These are phyloP conservation scores for Rutilus rutilus DNA, from an alignment of 2,113 vertebrate species.

Conservation along the genomic window DNA sequence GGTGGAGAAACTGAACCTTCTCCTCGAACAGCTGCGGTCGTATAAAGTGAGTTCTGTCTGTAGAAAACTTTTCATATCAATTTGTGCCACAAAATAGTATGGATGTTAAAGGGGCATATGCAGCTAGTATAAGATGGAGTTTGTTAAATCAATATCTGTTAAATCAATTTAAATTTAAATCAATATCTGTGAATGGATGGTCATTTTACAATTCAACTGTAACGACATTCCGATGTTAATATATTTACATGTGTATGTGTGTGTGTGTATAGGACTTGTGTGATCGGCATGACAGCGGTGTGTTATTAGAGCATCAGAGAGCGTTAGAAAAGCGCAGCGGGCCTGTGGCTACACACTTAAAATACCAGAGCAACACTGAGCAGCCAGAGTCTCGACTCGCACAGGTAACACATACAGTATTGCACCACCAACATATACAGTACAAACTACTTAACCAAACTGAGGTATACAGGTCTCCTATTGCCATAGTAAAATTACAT, in stretches of 20 bases:
- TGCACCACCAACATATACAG: background rate
- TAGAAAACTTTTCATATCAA: background rate
- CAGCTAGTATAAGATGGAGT: background rate
- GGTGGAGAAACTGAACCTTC: constrained; percentile 95
- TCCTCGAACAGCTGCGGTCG: constrained; percentile 94
- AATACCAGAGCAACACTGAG: constrained; percentile 85
- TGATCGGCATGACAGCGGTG: constrained; percentile 92
- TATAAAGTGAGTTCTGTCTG: constrained; percentile 84
- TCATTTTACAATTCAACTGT: background rate
- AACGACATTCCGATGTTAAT: background rate
- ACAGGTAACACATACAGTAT: constrained; percentile 77
- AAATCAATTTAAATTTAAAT: too few relatives aligned
- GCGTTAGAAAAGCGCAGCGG: constrained; percentile 90
- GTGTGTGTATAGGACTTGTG: constrained; percentile 85
- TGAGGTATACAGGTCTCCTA: background rate
- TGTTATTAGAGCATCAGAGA: constrained; percentile 92
- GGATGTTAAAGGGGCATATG: background rate
- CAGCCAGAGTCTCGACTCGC: constrained; percentile 93
- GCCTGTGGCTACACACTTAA: constrained; percentile 63
- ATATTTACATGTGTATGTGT: background rate
- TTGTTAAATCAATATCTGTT: too few relatives aligned
- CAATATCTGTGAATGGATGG: background rate
- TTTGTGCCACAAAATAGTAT: background rate
- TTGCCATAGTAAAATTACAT: background rate
- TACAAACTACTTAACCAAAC: background rate